These are phyloP conservation scores for Bembecia ichneumoniformis DNA, from an alignment of 2,888 invertebrate genomes.

Conservation along the genomic window DNA sequence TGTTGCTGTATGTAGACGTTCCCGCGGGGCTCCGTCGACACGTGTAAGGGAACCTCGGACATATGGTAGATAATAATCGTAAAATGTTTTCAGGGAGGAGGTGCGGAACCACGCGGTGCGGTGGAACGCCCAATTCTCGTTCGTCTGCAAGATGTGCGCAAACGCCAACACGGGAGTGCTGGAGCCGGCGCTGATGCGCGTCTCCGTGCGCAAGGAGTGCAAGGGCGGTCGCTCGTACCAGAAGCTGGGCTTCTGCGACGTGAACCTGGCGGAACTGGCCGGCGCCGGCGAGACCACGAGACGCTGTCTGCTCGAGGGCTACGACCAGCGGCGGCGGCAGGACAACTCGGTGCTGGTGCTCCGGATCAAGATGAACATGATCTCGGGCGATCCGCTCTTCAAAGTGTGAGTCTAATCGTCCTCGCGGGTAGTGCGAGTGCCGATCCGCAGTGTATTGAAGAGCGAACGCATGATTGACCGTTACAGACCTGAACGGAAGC, in stretches of 20 bases:
- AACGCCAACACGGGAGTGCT: conserved; percentile 95
- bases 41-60: too few relatives aligned
- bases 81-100: conserved; percentile 80
- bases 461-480: too few relatives aligned
- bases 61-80: too few relatives aligned
- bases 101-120: conserved; percentile 93
- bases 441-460: too few relatives aligned
- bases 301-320: conserved; percentile 94
- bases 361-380: conserved; percentile 92
- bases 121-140: conserved; percentile 93
- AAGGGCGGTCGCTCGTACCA: conserved; percentile 89
- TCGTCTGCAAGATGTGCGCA: conserved; percentile 97
- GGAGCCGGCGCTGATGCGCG: conserved; percentile 92
- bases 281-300: conserved; percentile 90
- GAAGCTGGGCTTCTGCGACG: conserved; percentile 97
- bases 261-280: conserved; percentile 97
- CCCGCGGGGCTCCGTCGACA: too few relatives aligned
- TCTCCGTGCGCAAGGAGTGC: conserved; percentile 94
- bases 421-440: too few relatives aligned
- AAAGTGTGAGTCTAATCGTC: conserved; percentile 99
- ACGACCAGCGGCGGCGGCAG: conserved; percentile 91
- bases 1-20: too few relatives aligned
- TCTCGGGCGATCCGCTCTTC: conserved; percentile 96
- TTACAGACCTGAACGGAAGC: conserved; percentile 55
- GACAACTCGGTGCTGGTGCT: conserved; percentile 97